Evolutionary conservation across 2,797 vertebrate genomes (phyloP), one percentile per base, ranked within the genome.

Genomic region (Hirundo rustica): DNA sequence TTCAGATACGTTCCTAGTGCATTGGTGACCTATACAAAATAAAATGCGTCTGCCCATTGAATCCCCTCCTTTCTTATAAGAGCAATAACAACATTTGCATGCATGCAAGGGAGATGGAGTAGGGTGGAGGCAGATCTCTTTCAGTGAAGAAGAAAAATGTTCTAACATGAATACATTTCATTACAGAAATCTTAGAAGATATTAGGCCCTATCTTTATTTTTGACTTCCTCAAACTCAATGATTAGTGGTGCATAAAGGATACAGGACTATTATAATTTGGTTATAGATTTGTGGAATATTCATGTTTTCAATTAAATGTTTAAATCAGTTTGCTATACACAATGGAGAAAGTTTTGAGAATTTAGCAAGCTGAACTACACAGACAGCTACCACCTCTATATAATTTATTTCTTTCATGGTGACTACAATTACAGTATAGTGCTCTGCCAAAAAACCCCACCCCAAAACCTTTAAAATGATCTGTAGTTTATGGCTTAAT

Each of bases 401-500:
- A 53, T 23, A 95, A 95, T 93, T 95, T 42, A 32, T 88, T 80
- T 95, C 32, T 81, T 92, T 81, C 27, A 14, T 38, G 54, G 88
- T 64, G 40, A 89, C 18, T 90, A 68, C 82, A 95, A 93, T 88
- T 82, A 91, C 25, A 96, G 51, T 64, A 80, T 30, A 93, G 48
- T 13, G 26, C 60, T 91, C 78, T 95, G 34, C 44, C 44, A 94
- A 88, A 70, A 44, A 81, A n/a, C 3, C 11, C 0, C 18, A 40
- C 7, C 22, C 13, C 13, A 26, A 70, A 57, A 21, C 14, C 68
- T 95, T 79, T 61, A 91, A 96, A 95, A 89, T 34, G 79, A 70
- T 91, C 55, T 94, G 30, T 84, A 54, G 45, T 89, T 79, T 82
- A 74, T 79, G 65, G 34, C 47, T 94, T 97, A 96, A 96, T 55